Base-by-base conservation (phyloP, 2,888 invertebrate genomes). In the Tholera decimalis region DNA sequence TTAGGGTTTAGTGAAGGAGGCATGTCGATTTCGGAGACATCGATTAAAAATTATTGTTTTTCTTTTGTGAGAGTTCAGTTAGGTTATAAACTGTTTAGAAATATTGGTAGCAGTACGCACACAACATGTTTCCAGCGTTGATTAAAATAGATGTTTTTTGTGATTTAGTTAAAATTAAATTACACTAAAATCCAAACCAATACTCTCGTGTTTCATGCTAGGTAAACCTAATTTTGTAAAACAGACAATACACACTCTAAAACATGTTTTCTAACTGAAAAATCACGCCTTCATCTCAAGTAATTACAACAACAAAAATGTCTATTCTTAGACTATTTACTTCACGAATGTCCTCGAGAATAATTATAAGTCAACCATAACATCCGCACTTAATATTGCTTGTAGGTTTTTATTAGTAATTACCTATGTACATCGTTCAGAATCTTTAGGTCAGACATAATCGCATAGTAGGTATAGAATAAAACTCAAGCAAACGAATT, bases 1-100 rank as follows among this genome's bases (percentile, higher is more conserved):
- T 88, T 77, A 78, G 15, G 56, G 26, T 67, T 55, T 79, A 84
- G 83, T 58, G 84, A 58, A 43, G 84, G 47, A 30, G 24, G 11
- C 2, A 1, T 54, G 24, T 76, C 71, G 82, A 77, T 71, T 30
- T 47, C 6, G 1, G 9, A 33, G 18, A 47, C 1, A 24, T 20
- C 7, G 47, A 26, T 0, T 22, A 26, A 26, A 26, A 26, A 7
- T 8, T 8, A 8, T 39, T 3, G n/a, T n/a, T 18, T 18, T 39
- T 18, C 18, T n/a, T 37, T n/a, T 7, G 35, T 15, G 5, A 1
- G 15, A 9, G 4, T 35, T 35, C 15, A 6, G 13, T 35, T 35
- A n/a, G n/a, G n/a, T 35, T n/a, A 28, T 28, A 28, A 8, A 28
- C 28, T 8, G 28, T 6, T 28, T 6, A 28, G 8, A 9, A 8